Evolutionary conservation across 1,140 invertebrate genomes (phyloP).

Genomic region (Zaprionus ghesquierei): DNA sequence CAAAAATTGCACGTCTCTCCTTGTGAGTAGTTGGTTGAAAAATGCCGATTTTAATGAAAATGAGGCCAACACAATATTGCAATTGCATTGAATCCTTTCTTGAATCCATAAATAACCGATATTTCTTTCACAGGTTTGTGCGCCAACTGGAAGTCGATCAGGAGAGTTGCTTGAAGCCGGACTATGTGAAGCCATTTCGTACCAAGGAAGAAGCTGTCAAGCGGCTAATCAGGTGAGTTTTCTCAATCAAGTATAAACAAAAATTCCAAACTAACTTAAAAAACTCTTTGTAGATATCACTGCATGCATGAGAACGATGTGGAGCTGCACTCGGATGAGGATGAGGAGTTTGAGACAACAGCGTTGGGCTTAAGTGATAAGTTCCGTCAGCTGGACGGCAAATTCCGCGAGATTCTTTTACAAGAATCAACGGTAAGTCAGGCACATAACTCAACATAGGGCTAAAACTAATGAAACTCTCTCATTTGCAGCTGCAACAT

Average conservation of each 20-base stretch:
- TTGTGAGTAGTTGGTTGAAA: conserved; percentile 83
- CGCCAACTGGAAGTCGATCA: conserved; percentile 91
- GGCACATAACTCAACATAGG: not conserved
- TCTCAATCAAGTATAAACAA: too few species aligned
- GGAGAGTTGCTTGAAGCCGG: conserved; percentile 89
- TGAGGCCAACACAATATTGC: conserved; percentile 56
- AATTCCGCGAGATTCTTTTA: conserved; percentile 90
- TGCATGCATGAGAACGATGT: conserved; percentile 89
- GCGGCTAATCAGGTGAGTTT: conserved; percentile 85
- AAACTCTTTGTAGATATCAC: conserved; percentile 86
- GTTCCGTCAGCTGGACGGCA: conserved; percentile 89
- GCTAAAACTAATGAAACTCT: not conserved
- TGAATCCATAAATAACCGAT: conserved; percentile 24
- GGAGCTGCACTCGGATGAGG: conserved; percentile 88
- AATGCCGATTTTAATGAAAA: conserved; percentile 65
- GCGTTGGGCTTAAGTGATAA: conserved; percentile 89
- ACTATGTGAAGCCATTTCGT: conserved; percentile 90
- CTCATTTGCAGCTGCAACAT: conserved; percentile 60
- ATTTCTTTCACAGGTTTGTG: conserved; percentile 85
- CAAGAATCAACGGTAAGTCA: conserved; percentile 91
- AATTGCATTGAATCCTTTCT: conserved; percentile 2
- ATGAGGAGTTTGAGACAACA: conserved; percentile 90
- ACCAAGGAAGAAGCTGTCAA: conserved; percentile 90
- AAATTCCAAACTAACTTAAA: not conserved
- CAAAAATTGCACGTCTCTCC: conserved; percentile 82